Evolutionary conservation across 2,888 invertebrate genomes (phyloP).

Genomic region (Parthenolecanium corni): DNA sequence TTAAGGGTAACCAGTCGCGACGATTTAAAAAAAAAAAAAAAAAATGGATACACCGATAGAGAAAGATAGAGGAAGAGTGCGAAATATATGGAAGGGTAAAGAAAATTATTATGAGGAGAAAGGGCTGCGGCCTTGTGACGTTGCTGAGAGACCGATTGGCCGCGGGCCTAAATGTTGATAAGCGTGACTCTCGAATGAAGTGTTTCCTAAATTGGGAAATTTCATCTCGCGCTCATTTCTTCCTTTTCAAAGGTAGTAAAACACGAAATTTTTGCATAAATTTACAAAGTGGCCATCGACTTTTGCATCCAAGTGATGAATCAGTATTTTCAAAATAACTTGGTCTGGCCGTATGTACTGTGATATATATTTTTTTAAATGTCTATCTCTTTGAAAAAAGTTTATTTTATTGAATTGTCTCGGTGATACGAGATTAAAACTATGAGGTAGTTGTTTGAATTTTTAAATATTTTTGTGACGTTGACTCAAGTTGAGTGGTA

Average conservation of each 20-base stretch:
- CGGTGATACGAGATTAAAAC: too few relatives aligned
- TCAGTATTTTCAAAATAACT: too few relatives aligned
- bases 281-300: too few relatives aligned
- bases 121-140: slow-evolving; percentile 24
- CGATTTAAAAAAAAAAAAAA: not conserved
- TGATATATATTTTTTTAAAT: too few relatives aligned
- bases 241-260: not conserved
- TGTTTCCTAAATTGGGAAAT: slow-evolving; percentile 20
- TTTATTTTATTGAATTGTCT: too few relatives aligned
- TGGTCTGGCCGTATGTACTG: too few relatives aligned
- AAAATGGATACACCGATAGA: not conserved
- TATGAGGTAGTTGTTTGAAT: too few relatives aligned
- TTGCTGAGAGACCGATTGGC: slow-evolving; percentile 20
- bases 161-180: slow-evolving; percentile 23
- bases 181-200: slow-evolving; percentile 17
- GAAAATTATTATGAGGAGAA: slow-evolving; percentile 22
- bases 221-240: not conserved
- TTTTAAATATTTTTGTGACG: too few relatives aligned
- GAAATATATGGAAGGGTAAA: not conserved
- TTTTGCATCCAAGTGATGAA: too few relatives aligned
- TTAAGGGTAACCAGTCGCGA: slow-evolving; percentile 1
- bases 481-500: too few relatives aligned
- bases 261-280: not conserved
- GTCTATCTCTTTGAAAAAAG: too few relatives aligned
- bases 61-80: not conserved